Evolutionary conservation across 2,888 invertebrate species (phyloP).

Genomic region (Coenonympha arcania): DNA sequence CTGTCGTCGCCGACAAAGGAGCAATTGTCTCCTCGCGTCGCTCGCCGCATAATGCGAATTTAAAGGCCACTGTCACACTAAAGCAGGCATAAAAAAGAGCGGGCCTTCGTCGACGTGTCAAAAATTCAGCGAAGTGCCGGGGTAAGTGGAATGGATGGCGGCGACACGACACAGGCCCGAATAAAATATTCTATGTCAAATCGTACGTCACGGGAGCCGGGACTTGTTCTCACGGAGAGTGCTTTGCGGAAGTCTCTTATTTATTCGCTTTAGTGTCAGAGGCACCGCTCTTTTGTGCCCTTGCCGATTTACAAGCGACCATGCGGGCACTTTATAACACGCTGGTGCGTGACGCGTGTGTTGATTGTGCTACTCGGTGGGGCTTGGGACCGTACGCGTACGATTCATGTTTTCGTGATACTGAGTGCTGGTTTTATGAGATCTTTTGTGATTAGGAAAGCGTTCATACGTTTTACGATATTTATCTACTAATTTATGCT

Average conservation of each 20-base stretch:
- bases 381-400: constrained; percentile 7
- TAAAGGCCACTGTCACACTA: constrained; percentile 62
- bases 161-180: constrained; percentile 54
- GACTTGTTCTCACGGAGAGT: constrained; percentile 65
- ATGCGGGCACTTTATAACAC: constrained; percentile 24
- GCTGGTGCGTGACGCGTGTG: constrained; percentile 23
- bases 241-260: constrained; percentile 68
- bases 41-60: constrained; percentile 55
- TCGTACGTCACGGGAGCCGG: constrained; percentile 70
- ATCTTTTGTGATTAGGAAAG: background rate
- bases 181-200: constrained; percentile 73
- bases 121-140: constrained; percentile 69
- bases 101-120: constrained; percentile 62
- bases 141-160: constrained; percentile 73
- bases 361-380: constrained; percentile 18
- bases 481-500: no score
- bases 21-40: constrained; percentile 34
- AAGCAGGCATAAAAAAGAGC: constrained; percentile 64
- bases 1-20: constrained; percentile 36
- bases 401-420: constrained; percentile 7
- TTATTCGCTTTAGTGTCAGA: constrained; percentile 68
- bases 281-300: constrained; percentile 57
- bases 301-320: constrained; percentile 38
- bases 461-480: background rate
- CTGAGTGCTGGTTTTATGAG: constrained; percentile 6